A percentile compares a stretch with the other conserved stretches of the same genome.
Conservation (phyloP, 2,888 invertebrate genomes). For the Chromoteleia sp. region DNA sequence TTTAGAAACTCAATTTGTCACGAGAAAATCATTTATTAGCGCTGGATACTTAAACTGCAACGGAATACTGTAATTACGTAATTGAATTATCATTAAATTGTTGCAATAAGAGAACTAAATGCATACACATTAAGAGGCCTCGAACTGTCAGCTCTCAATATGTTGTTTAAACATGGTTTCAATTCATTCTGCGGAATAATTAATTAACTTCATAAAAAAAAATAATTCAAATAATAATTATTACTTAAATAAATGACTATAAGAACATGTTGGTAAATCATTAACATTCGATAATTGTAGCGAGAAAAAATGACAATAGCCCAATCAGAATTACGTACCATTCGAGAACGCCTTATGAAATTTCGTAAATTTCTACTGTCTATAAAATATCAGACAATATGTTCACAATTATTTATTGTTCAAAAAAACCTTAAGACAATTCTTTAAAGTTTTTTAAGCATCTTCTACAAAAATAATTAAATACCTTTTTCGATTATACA, state of each 20-base stretch:
- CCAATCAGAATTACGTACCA: slow-evolving; percentile 15
- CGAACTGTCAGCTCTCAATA: slow-evolving; percentile 38
- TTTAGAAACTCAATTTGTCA: not conserved
- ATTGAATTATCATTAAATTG: slow-evolving; percentile 32
- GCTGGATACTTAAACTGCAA: not conserved
- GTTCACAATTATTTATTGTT: not conserved
- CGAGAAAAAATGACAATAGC: slow-evolving; percentile 1
- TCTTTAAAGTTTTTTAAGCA: too few species aligned
- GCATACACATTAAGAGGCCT: slow-evolving; percentile 21
- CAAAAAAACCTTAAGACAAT: too few species aligned
- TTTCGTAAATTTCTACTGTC: not conserved
- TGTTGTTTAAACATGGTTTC: not conserved
- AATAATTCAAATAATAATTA: too few species aligned
- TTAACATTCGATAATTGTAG: not conserved
- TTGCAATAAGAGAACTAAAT: slow-evolving; percentile 20
- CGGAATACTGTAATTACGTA: slow-evolving; percentile 21
- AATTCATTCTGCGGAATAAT: not conserved
- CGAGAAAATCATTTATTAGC: too few species aligned
- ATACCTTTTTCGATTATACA: too few species aligned
- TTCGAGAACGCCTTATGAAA: too few species aligned
- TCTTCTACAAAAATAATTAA: too few species aligned
- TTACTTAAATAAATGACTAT: too few species aligned
- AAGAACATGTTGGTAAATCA: too few species aligned
- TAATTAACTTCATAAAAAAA: slow-evolving; percentile 2
- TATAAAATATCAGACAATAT: slow-evolving; percentile 4